Base-by-base conservation (phyloP, 2,888 invertebrate species). In the Tachina fera region DNA sequence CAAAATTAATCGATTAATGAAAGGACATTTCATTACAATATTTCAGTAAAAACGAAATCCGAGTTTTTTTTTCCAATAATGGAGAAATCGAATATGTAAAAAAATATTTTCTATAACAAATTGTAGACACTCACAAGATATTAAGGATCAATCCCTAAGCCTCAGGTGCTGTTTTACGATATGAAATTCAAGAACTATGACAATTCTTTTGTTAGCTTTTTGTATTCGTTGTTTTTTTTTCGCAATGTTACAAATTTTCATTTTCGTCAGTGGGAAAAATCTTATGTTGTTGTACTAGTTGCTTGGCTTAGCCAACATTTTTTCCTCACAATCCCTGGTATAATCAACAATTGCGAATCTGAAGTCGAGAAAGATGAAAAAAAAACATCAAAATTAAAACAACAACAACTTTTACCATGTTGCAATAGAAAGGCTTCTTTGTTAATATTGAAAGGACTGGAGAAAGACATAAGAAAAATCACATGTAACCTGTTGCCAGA, bases 241-340 rank as follows among this genome's bases (percentile, higher is more conserved):
- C 61, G 19, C 75, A 43, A 61, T 83, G 82, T 79, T 83, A 83
- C 79, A 86, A 86, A 79, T 86, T 83, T 86, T 72, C 65, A 56
- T 79, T 82, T 79, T 79, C 86, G 61, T 86, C 82, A 83, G 86
- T 82, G 86, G 86, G 83, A 86, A 86, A 83, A 76, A 79, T 82
- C 79, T n/a, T n/a, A n/a, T 63, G 60, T 51, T 75, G 70, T 65
- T 67, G 45, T 63, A 49, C 6, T 9, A 63, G 0, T n/a, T 19
- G 9, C 5, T 56, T 65, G 43, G 72, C 47, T 49, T 19, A 5
- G 22, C 4, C 58, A 47, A 3, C 13, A 70, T n/a, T 58, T 71
- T 9, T 58, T 71, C 10, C 14, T 58, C 11, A 1, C 43, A 71
- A 6, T 70, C 83, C 79, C 75, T 71, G 65, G 49, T 67, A 65